A percentile compares a stretch with the other conserved stretches of the same genome.
These are phyloP conservation scores for Nyctibius bracteatus DNA, from an alignment of 2,113 vertebrate species.

Conservation along the genomic window DNA sequence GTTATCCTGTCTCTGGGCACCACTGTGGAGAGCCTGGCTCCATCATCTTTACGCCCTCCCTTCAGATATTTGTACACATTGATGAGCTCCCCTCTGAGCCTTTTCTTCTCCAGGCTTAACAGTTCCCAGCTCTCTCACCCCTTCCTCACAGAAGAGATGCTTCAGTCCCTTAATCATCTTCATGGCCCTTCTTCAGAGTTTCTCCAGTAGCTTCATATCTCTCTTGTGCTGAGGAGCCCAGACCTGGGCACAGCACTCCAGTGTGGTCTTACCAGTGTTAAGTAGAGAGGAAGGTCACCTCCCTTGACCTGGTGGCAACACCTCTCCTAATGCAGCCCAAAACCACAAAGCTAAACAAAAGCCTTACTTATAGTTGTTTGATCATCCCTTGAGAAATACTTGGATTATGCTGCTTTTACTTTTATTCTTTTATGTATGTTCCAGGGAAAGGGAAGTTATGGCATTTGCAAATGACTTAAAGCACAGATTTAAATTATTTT, in stretches of 20 bases:
- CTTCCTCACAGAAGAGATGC: background rate
- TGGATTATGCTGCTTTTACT: background rate
- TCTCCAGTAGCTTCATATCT: too few species aligned
- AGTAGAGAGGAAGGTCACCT: background rate
- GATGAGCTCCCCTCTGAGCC: accelerated
- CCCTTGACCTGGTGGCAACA: accelerated
- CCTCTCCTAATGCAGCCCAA: background rate
- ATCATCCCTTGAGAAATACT: background rate
- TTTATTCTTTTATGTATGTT: background rate
- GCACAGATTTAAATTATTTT: background rate
- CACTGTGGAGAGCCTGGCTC: background rate
- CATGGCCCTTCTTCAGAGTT: too few species aligned
- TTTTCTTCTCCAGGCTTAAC: background rate
- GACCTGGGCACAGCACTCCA: background rate
- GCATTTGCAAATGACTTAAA: background rate
- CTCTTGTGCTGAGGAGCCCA: background rate
- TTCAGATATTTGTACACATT: background rate
- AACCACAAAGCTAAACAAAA: background rate
- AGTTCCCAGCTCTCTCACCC: background rate
- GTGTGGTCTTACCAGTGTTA: background rate
- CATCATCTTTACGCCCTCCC: accelerated
- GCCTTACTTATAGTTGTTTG: background rate
- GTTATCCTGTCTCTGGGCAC: background rate
- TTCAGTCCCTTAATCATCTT: too few species aligned
- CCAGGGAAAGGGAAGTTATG: background rate